Conservation (phyloP, 2,113 vertebrate species). For the Notothenia coriiceps region DNA sequence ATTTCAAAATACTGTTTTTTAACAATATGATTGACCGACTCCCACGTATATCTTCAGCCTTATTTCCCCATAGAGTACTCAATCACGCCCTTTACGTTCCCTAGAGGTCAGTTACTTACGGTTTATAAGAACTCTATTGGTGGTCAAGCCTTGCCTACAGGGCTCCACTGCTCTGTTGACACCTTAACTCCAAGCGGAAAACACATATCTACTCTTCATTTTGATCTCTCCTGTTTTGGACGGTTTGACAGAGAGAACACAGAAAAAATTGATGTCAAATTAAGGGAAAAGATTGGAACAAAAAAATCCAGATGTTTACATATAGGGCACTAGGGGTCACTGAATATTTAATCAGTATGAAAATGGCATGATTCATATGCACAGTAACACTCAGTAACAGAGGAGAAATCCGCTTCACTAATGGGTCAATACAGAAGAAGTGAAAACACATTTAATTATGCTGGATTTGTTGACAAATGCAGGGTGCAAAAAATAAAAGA, state of each 20-base stretch:
- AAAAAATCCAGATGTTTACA: slow-evolving; percentile 13
- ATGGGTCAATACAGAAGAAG: background rate
- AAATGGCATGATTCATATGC: background rate
- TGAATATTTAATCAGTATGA: background rate
- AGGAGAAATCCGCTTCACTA: background rate
- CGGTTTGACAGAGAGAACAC: background rate
- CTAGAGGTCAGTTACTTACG: no score
- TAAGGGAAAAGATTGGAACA: background rate
- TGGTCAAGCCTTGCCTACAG: no score
- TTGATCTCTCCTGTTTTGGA: background rate
- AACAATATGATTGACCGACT: no score
- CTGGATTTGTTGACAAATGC: background rate
- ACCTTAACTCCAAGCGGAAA: no score
- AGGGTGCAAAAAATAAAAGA: background rate
- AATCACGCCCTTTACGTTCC: no score
- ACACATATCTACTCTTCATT: no score
- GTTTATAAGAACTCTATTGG: no score
- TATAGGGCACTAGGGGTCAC: background rate
- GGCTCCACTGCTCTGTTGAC: no score
- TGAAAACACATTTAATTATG: background rate
- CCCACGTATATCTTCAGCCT: no score
- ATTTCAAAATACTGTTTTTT: no score
- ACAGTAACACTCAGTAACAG: background rate
- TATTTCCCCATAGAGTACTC: no score
- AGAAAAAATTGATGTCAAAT: background rate